Evolutionary conservation across 2,888 invertebrate genomes (phyloP), one percentile per base, ranked within the genome.

Genomic region (Amphipoea oculea): DNA sequence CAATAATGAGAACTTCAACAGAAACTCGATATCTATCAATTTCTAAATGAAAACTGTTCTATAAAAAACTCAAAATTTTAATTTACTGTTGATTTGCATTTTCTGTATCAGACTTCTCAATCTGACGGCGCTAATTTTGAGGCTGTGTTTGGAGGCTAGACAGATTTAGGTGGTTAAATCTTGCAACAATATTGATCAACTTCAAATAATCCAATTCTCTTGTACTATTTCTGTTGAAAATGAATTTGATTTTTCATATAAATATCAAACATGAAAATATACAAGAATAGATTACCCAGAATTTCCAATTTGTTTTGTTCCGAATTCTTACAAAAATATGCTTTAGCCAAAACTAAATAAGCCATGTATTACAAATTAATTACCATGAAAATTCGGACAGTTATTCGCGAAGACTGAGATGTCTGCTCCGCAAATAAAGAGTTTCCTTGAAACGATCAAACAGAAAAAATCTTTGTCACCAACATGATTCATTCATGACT

Each of bases 401-500:
- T 5, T 14, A 73, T 82, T 82, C 51, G 23, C 40, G 9, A 76
- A 70, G 51, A 70, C 57, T 69, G 60, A 68, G 54, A 75, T 40
- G 17, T 76, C 17, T 20, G 23, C 14, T 3, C 20, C 9, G 4
- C 67, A 79, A 84, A 88, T 79, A 84, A 84, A 84, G 20, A 11
- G 36, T 29, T 86, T 81, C 83, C 23, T 63, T 67, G 75, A 89
- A 84, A 77, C 6, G 48, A 80, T 73, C 66, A 51, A 86, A 83
- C 72, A 84, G 77, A 78, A 85, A 84, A 86, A 87, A 82, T 82
- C 71, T 77, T 84, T 85, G 83, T 84, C 74, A 73, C 74, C 66
- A 68, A 71, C 70, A 83, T 87, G 85, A 88, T 88, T 90, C 82
- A 88, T 83, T 83, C 81, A 89, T 91, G 87, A 89, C 84, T 91